Conservation (phyloP, 1,140 invertebrate genomes). For the Meloidogyne chitwoodi region DNA sequence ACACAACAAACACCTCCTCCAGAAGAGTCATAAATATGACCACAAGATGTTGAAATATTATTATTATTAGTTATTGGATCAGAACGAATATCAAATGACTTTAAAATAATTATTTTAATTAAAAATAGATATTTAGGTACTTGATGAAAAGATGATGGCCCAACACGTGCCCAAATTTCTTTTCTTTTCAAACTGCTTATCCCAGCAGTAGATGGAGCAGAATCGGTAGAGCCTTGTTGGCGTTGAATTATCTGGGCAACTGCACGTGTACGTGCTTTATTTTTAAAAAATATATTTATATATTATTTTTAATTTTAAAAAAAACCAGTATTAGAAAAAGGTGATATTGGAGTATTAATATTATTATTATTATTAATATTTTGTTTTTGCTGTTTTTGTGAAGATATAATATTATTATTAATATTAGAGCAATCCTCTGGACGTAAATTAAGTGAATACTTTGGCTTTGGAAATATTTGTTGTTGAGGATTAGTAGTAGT, state of each 20-base stretch:
- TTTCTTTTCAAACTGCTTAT: conserved; percentile 3
- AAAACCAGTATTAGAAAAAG: background rate
- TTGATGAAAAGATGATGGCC: conserved; percentile 8
- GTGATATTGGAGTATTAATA: background rate
- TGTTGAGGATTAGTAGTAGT: background rate
- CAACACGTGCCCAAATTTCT: conserved; percentile 8
- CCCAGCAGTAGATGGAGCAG: background rate
- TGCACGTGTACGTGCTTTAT: background rate
- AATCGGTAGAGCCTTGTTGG: conserved; percentile 13
- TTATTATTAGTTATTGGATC: background rate
- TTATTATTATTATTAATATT: too few relatives aligned
- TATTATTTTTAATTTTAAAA: background rate
- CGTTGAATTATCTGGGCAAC: background rate
- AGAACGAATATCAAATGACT: background rate
- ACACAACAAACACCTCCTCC: background rate
- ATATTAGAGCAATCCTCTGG: background rate
- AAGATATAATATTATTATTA: too few relatives aligned
- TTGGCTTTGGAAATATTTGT: background rate
- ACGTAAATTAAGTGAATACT: background rate
- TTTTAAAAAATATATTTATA: background rate
- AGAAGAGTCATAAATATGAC: background rate
- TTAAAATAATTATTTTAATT: background rate
- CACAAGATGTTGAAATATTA: background rate
- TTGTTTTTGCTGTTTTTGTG: too few relatives aligned
- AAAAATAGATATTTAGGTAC: background rate